These are phyloP conservation scores for Neoascia interrupta DNA, from an alignment of 2,888 invertebrate genomes.

Conservation along the genomic window DNA sequence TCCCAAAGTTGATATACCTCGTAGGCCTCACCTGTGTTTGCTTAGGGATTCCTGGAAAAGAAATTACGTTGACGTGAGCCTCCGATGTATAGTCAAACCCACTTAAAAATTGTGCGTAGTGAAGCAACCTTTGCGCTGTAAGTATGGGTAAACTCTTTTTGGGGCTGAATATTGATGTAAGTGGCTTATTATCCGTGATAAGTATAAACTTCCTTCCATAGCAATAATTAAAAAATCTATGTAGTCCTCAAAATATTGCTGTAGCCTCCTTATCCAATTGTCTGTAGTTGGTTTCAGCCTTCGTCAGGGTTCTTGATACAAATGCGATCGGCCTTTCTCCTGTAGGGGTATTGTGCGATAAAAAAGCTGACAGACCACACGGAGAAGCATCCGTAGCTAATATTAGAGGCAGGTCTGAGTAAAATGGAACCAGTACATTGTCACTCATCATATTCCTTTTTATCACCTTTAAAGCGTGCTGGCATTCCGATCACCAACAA, in stretches of 20 bases:
- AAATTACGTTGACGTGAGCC: conserved; percentile 45
- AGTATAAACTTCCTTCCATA: conserved; percentile 53
- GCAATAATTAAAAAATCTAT: too few relatives aligned
- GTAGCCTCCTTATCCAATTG: too few relatives aligned
- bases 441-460: background rate
- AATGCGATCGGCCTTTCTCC: too few relatives aligned
- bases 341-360: too few relatives aligned
- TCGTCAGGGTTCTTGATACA: too few relatives aligned
- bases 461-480: background rate
- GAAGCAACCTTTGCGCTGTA: conserved; percentile 54
- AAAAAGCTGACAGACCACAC: too few relatives aligned
- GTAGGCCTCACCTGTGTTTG: background rate
- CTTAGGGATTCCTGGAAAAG: conserved; percentile 18
- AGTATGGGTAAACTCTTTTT: conserved; percentile 55
- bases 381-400: too few relatives aligned
- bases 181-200: conserved; percentile 49
- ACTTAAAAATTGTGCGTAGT: conserved; percentile 60
- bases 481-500: too few relatives aligned
- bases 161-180: conserved; percentile 53
- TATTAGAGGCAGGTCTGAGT: conserved; percentile 15
- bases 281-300: too few relatives aligned
- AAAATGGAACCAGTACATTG: background rate
- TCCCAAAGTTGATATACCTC: conserved; percentile 17
- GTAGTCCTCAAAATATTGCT: too few relatives aligned
- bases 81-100: conserved; percentile 59